Evolutionary conservation across 2,797 vertebrate genomes (phyloP).

Genomic region (Euthynnus affinis): DNA sequence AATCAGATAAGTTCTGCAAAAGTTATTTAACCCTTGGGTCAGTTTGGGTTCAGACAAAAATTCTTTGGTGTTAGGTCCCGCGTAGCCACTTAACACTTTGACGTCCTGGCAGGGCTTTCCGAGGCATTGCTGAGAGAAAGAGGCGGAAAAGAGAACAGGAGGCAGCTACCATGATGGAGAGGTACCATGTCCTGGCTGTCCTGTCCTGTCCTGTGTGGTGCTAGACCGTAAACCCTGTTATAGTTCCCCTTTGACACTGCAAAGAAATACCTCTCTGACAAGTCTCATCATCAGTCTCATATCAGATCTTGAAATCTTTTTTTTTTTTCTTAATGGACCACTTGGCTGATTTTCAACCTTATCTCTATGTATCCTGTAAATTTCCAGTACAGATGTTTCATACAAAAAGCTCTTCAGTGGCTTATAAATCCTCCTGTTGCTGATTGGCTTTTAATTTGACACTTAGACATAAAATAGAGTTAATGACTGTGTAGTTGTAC

Average conservation of each 20-base stretch:
- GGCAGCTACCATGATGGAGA: slow-evolving; percentile 93
- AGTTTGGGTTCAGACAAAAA: slow-evolving; percentile 69
- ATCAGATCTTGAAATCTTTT: neutral
- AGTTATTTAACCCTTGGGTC: slow-evolving; percentile 45
- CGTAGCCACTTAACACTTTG: slow-evolving; percentile 65
- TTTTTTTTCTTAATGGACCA: neutral
- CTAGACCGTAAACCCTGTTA: slow-evolving; percentile 34
- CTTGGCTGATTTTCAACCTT: neutral
- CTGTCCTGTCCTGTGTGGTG: slow-evolving; percentile 78
- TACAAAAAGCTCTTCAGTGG: neutral
- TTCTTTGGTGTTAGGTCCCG: slow-evolving; percentile 20
- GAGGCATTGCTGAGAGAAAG: slow-evolving; percentile 97
- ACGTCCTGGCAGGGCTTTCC: slow-evolving; percentile 96
- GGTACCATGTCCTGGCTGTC: slow-evolving; percentile 88
- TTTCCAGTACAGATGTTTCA: neutral
- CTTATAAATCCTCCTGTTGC: neutral
- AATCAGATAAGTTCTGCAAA: neutral
- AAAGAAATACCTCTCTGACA: neutral
- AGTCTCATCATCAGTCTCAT: neutral
- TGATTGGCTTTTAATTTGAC: neutral
- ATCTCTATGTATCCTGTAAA: neutral
- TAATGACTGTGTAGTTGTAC: too few species aligned
- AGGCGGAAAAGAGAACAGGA: slow-evolving; percentile 96
- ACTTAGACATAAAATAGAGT: neutral
- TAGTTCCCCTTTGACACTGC: neutral